phyloP scores from a whole-genome alignment of 2,113 vertebrate species.

The Anolis carolinensis region DNA sequence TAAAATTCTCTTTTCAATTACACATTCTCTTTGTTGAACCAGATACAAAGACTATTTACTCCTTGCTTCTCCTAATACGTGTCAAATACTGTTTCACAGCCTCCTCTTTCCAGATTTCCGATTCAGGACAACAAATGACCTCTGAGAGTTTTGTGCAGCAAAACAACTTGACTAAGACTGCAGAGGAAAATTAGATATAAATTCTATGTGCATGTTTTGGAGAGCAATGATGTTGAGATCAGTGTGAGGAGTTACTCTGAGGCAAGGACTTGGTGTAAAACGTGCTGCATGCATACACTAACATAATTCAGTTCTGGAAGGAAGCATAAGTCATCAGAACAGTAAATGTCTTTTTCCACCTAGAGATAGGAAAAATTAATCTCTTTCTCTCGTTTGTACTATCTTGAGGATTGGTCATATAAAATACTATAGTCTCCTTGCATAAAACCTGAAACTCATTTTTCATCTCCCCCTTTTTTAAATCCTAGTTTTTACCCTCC shows the following conservation, averaged over 20 bases:
- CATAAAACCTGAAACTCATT: constrained; percentile 19
- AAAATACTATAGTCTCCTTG: constrained; percentile 15
- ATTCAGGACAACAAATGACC: not conserved
- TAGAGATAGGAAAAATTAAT: constrained; percentile 4
- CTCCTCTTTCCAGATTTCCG: not conserved
- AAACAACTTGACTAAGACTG: not conserved
- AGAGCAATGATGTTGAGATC: not conserved
- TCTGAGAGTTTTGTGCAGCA: not conserved
- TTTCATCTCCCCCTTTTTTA: not conserved
- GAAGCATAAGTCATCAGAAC: constrained; percentile 3
- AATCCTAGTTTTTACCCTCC: constrained; percentile 5
- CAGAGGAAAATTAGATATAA: not conserved
- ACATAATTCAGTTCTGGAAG: not conserved
- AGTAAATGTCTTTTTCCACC: constrained; percentile 23
- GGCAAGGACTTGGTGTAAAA: not conserved
- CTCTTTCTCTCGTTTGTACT: not conserved
- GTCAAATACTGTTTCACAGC: not conserved
- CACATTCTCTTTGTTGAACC: not conserved
- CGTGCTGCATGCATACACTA: not conserved
- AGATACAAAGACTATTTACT: not conserved
- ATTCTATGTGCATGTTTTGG: not conserved
- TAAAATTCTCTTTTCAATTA: not conserved
- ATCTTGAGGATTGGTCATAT: not conserved
- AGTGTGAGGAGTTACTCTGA: not conserved
- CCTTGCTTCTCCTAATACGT: not conserved